Evolutionary conservation across 2,888 invertebrate species (phyloP).

Genomic region (Ormyrus rosae): DNA sequence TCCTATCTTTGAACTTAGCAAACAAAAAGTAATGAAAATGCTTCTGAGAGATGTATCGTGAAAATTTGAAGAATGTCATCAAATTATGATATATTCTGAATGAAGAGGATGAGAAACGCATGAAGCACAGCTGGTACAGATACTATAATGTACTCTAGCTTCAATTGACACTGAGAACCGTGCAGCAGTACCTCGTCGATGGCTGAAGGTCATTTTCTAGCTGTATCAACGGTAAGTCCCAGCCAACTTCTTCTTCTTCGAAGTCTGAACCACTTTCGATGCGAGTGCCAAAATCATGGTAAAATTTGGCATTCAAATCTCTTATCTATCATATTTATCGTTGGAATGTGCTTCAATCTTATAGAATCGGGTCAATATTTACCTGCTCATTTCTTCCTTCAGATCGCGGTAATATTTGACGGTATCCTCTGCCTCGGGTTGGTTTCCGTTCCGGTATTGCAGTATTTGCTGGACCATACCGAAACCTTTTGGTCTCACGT

Average conservation of each 20-base stretch:
- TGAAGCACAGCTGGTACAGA: no score
- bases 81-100: no score
- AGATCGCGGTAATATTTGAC: conserved; percentile 71
- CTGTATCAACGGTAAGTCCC: conserved; percentile 79
- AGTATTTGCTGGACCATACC: conserved; percentile 79
- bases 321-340: conserved; percentile 18
- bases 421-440: conserved; percentile 70
- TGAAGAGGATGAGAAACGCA: no score
- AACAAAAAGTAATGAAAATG: no score
- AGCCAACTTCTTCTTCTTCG: conserved; percentile 78
- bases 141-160: conserved; percentile 10
- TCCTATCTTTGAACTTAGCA: no score
- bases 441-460: conserved; percentile 71
- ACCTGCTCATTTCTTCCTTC: conserved; percentile 77
- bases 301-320: conserved; percentile 70
- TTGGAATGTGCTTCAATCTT: not conserved
- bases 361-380: conserved; percentile 60
- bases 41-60: no score
- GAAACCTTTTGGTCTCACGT: conserved; percentile 81
- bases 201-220: conserved; percentile 76
- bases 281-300: conserved; percentile 73
- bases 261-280: conserved; percentile 77
- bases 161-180: conserved; percentile 20
- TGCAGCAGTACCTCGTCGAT: conserved; percentile 68
- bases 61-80: no score